Conservation (phyloP, 2,113 vertebrate species). For the Beaufortia kweichowensis region DNA sequence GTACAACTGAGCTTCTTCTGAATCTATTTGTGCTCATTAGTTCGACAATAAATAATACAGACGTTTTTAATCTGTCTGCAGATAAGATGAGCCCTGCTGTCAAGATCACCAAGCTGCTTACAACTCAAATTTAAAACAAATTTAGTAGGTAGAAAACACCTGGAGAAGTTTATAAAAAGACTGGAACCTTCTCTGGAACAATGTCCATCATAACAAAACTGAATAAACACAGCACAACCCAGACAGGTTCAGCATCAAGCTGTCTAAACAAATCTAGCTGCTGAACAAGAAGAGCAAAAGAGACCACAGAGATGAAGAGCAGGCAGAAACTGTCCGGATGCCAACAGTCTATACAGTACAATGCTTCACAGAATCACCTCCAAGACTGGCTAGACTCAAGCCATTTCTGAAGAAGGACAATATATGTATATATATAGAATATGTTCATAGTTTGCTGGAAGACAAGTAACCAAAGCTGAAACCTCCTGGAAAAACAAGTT, state of each 20-base stretch:
- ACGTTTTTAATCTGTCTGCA: neutral
- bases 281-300: neutral
- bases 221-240: neutral
- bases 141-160: neutral
- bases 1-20: no score
- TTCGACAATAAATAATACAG: neutral
- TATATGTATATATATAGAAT: neutral
- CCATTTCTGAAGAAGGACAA: neutral
- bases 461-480: neutral
- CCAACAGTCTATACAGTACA: neutral
- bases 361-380: neutral
- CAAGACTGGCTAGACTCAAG: neutral
- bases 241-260: neutral
- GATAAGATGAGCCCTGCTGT: neutral
- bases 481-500: neutral
- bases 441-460: neutral
- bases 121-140: neutral
- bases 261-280: neutral
- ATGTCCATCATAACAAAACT: neutral
- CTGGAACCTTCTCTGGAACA: neutral
- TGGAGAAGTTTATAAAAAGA: slow-evolving; percentile 12
- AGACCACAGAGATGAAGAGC: neutral
- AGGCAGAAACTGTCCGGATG: neutral
- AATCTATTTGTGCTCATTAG: neutral
- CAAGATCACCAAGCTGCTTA: neutral